Conservation (phyloP, 2,113 vertebrate species). For the Serilophus lunatus region DNA sequence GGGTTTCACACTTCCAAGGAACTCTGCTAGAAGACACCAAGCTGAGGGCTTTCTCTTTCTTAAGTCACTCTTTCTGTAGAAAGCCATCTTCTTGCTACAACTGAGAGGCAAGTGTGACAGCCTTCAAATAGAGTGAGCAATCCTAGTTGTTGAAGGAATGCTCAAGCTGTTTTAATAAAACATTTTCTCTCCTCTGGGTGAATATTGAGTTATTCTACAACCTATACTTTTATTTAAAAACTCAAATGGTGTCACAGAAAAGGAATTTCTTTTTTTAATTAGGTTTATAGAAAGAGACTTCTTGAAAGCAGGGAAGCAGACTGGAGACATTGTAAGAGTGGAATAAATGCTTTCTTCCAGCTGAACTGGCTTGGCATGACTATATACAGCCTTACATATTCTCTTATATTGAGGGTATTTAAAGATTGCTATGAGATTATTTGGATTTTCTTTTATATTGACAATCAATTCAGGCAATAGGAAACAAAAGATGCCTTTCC, state of each 20-base stretch:
- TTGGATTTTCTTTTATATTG: background rate
- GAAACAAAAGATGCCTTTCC: background rate
- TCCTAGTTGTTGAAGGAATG: background rate
- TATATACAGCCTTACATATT: background rate
- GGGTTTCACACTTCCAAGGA: background rate
- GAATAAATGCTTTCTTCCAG: background rate
- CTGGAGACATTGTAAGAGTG: background rate
- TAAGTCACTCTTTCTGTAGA: background rate
- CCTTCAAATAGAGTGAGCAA: background rate
- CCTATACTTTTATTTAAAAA: background rate
- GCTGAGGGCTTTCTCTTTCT: background rate
- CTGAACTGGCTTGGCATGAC: background rate
- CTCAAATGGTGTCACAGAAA: background rate
- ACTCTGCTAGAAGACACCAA: background rate
- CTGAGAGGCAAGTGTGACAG: background rate
- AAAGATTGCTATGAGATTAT: background rate
- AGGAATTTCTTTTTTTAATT: background rate
- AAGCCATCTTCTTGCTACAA: background rate
- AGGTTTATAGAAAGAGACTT: background rate
- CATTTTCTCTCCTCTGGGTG: background rate
- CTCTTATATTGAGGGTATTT: background rate
- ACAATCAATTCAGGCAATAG: background rate
- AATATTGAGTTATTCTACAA: background rate
- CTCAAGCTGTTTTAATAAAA: background rate
- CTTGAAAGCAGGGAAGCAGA: background rate